A percentile compares a stretch with the other conserved stretches of the same genome.
Conservation (phyloP, 2,797 vertebrate genomes). For the Phaenicophaeus curvirostris region DNA sequence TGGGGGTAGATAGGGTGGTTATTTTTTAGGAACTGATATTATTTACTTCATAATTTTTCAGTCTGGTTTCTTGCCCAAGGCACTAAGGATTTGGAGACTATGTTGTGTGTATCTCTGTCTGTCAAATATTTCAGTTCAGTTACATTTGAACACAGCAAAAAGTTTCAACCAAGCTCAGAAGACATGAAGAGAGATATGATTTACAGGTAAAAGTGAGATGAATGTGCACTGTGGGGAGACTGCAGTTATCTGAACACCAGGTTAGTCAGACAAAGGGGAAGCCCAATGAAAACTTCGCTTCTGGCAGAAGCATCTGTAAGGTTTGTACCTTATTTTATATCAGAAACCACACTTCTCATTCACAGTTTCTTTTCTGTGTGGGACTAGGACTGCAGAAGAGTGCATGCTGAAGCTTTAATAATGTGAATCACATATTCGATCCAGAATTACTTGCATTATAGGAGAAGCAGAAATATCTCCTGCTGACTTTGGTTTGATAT, state of each 20-base stretch:
- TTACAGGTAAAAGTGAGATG: not conserved
- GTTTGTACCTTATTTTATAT: not conserved
- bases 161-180: not conserved
- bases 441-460: not conserved
- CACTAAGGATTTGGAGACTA: not conserved
- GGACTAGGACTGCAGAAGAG: not conserved
- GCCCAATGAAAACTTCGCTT: not conserved
- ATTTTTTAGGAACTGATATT: not conserved
- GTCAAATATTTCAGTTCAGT: not conserved
- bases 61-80: not conserved
- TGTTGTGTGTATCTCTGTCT: not conserved
- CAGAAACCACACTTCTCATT: not conserved
- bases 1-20: not conserved
- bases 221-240: fast-evolving
- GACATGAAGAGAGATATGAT: not conserved
- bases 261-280: not conserved
- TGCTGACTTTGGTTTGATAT: not conserved
- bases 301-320: not conserved
- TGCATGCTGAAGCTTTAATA: not conserved
- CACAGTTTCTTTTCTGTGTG: not conserved
- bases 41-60: not conserved
- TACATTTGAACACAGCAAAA: not conserved
- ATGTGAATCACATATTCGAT: not conserved
- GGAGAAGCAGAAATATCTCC: not conserved
- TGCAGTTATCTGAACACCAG: not conserved